Evolutionary conservation across 2,113 vertebrate species (phyloP), one percentile per base, ranked within the genome.

Genomic region (Egretta garzetta): DNA sequence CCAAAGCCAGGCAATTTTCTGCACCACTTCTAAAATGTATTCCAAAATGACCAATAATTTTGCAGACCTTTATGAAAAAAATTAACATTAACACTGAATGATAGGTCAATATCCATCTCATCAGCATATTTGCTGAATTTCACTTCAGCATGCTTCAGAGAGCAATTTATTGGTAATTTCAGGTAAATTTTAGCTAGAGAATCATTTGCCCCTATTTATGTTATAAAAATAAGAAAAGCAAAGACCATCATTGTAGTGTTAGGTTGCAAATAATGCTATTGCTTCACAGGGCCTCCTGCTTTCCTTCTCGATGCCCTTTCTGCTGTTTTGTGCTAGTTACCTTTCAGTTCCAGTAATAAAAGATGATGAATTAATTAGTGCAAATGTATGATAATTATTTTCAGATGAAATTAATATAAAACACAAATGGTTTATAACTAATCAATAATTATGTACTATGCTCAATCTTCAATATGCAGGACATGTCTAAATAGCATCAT

Each of bases 381-480:
- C 70, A 96, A 91, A 96, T 93, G 27, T 88, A 82, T 97, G 92
- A 92, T 95, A 96, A 97, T 97, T 90, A 93, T 73, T 83, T 94
- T 60, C 88, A 92, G 50, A 90, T 82, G 76, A 97, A 97, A 93
- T 83, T 94, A 97, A 95, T 63, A 84, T 94, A 97, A 96, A 93
- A 53, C 88, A 97, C 87, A 96, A 97, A 94, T 97, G 92, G 89
- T 72, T 97, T 98, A 88, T 97, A 97, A 87, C 85, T 97, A 97
- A 98, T 98, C 94, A 95, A 97, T 98, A 97, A 94, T 97, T 97
- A 95, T 91, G 92, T 96, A 84, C 84, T 96, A 32, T 89, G 56
- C 71, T 96, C 77, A 82, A 66, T 95, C 88, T 96, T 97, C 94
- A 94, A 60, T 90, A 95, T 97, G 83, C 81, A 86, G 87, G 72